phyloP scores from a whole-genome alignment of 2,113 vertebrate genomes.

The Grammomys dolichurus region DNA sequence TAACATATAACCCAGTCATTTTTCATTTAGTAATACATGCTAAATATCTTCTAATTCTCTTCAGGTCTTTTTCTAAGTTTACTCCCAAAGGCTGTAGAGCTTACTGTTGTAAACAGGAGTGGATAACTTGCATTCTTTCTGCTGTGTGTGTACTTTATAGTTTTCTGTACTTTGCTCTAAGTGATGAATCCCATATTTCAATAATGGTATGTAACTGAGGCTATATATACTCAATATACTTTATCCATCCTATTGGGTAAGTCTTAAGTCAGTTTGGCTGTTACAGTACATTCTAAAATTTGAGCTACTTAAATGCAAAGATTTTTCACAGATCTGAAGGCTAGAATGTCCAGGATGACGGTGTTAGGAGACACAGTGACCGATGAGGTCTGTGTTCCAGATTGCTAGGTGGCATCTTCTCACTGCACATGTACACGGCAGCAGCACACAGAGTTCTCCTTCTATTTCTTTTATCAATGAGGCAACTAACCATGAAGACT shows the following conservation, averaged over 20 bases:
- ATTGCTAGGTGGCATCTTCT: background rate
- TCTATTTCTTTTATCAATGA: background rate
- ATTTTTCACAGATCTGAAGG: background rate
- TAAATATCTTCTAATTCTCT: slow-evolving; percentile 32
- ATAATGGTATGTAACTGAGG: too few species aligned
- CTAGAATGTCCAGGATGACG: background rate
- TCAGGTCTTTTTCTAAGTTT: background rate
- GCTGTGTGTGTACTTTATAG: background rate
- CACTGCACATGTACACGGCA: too few species aligned
- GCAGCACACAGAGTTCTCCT: background rate
- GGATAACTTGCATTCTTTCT: background rate
- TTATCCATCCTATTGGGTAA: background rate
- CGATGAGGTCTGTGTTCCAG: background rate
- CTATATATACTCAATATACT: background rate
- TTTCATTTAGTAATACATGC: slow-evolving; percentile 33
- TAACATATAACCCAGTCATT: background rate
- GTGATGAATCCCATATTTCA: background rate
- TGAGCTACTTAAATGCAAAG: background rate
- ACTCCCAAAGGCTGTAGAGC: background rate
- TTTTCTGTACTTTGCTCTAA: background rate
- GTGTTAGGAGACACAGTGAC: background rate
- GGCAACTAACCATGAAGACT: background rate
- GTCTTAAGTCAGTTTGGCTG: background rate
- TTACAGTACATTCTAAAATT: background rate
- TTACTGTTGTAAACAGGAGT: background rate